Percentiles rank a stretch among this genome's conserved stretches.
phyloP scores from a whole-genome alignment of 2,113 vertebrate species.

The Dascyllus trimaculatus region DNA sequence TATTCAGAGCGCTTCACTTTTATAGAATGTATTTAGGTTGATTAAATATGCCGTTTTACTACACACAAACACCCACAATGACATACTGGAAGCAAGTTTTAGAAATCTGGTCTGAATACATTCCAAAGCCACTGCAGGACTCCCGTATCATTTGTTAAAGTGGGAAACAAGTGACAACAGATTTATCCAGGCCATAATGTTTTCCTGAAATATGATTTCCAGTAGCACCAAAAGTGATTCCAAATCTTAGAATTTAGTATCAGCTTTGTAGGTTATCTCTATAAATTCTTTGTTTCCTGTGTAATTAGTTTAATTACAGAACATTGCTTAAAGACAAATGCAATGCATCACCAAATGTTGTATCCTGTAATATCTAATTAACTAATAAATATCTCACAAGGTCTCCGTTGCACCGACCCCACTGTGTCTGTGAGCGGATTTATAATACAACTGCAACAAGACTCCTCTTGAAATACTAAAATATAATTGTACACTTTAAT shows the following conservation, averaged over 20 bases:
- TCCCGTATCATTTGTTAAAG: background rate
- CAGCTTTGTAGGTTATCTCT: background rate
- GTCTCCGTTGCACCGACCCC: background rate
- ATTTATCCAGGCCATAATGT: background rate
- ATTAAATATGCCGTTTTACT: background rate
- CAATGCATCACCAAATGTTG: conserved; percentile 49
- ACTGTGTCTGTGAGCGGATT: conserved; percentile 34
- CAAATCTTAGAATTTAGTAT: background rate
- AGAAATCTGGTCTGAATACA: background rate
- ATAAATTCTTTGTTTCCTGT: conserved; percentile 44
- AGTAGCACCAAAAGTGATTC: conserved; percentile 8
- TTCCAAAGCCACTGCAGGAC: background rate
- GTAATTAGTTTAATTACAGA: conserved; percentile 68
- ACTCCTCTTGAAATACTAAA: background rate
- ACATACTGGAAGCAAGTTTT: background rate
- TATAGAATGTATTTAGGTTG: background rate
- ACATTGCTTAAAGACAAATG: background rate
- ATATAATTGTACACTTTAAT: conserved; percentile 20
- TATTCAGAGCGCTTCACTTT: no score
- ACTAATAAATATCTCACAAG: conserved; percentile 50
- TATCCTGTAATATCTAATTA: conserved; percentile 39
- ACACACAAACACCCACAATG: background rate
- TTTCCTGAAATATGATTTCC: conserved; percentile 23
- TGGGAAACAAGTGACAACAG: background rate
- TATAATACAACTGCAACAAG: conserved; percentile 19